These are phyloP conservation scores for Anabacerthia variegaticeps DNA, from an alignment of 2,797 vertebrate genomes.

Conservation along the genomic window DNA sequence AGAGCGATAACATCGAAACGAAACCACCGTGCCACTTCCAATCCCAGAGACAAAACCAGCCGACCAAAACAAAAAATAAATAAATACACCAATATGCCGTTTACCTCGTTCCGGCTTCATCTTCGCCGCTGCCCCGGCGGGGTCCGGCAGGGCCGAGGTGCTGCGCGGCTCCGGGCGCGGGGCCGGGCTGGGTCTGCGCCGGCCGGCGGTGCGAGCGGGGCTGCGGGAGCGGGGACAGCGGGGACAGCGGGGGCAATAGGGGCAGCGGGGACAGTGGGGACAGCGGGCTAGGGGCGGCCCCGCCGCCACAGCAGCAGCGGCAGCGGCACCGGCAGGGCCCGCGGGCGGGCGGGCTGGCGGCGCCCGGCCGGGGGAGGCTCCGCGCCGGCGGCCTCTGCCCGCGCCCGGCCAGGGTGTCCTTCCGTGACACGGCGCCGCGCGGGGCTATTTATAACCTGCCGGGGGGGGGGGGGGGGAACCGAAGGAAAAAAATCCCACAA, in stretches of 20 bases:
- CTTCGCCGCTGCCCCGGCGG: conserved; percentile 25
- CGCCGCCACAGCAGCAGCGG: background rate
- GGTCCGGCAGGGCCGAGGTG: background rate
- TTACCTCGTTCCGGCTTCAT: conserved; percentile 98
- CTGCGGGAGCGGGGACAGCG: background rate
- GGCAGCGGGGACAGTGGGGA: background rate
- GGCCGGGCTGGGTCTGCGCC: background rate
- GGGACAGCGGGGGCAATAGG: too few relatives aligned
- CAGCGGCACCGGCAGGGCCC: conserved; percentile 1
- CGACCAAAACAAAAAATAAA: background rate
- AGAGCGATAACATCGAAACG: background rate
- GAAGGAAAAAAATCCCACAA: conserved; percentile 22
- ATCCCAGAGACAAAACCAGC: background rate
- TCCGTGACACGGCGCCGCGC: conserved; percentile 63
- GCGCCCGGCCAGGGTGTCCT: conserved; percentile 71
- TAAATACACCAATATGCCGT: conserved; percentile 5
- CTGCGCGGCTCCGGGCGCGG: background rate
- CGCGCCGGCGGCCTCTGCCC: background rate
- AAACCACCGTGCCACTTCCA: background rate
- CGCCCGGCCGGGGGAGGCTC: background rate
- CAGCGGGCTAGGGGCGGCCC: background rate
- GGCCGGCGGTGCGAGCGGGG: background rate
- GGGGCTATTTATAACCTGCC: conserved; percentile 76
- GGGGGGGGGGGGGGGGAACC: conserved; percentile 3
- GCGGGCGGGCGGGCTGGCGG: background rate